Conservation (phyloP, 2,797 vertebrate genomes). For the Euthynnus affinis region DNA sequence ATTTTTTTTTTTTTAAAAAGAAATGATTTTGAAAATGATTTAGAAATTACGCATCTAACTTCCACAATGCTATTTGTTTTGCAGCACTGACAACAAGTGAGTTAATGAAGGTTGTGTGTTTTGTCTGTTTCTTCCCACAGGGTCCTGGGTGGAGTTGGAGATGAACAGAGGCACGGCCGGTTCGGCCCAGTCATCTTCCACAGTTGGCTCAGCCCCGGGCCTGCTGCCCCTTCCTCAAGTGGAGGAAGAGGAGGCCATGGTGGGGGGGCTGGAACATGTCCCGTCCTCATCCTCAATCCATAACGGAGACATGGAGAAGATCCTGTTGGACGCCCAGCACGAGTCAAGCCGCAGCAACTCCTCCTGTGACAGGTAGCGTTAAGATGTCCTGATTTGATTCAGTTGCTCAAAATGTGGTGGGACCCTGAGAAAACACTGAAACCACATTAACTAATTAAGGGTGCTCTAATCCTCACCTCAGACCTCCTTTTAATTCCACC, state of each 20-base stretch:
- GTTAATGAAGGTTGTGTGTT: not conserved
- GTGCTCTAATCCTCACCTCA: too few relatives aligned
- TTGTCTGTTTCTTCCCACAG: slow-evolving; percentile 75
- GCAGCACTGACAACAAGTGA: not conserved
- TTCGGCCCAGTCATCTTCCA: slow-evolving; percentile 55
- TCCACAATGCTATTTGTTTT: too few relatives aligned
- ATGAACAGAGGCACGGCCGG: slow-evolving; percentile 86
- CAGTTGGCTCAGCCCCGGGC: slow-evolving; percentile 13
- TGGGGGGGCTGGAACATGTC: slow-evolving; percentile 94
- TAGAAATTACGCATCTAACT: too few relatives aligned
- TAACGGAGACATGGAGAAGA: slow-evolving; percentile 98
- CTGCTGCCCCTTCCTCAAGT: slow-evolving; percentile 84
- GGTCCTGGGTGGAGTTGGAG: slow-evolving; percentile 98
- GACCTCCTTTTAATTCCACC: not conserved
- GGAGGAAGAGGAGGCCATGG: slow-evolving; percentile 88
- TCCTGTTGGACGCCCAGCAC: slow-evolving; percentile 96
- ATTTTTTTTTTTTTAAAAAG: too few relatives aligned
- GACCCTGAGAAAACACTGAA: not conserved
- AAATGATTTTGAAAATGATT: too few relatives aligned
- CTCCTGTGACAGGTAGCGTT: slow-evolving; percentile 94
- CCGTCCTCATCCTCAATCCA: slow-evolving; percentile 98
- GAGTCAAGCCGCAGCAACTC: slow-evolving; percentile 98
- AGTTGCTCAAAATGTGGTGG: not conserved
- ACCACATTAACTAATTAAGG: too few relatives aligned
- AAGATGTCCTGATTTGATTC: not conserved